These are phyloP conservation scores for Riptortus pedestris DNA, from an alignment of 1,140 invertebrate genomes.

Conservation along the genomic window DNA sequence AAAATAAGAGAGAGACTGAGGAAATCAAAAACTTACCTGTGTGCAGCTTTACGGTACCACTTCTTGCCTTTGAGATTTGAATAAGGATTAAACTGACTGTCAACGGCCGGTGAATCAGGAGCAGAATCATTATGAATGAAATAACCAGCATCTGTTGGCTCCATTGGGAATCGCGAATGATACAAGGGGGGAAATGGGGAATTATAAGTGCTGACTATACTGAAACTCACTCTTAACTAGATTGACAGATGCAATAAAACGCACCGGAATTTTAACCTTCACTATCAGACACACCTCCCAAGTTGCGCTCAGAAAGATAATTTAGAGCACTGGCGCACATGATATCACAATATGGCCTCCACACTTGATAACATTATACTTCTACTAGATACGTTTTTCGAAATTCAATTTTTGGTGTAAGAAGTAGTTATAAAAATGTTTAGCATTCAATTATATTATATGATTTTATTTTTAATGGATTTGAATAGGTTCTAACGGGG, in stretches of 20 bases:
- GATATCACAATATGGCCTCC: neutral
- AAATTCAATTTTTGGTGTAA: too few relatives aligned
- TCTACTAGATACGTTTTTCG: too few relatives aligned
- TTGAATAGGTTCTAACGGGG: too few relatives aligned
- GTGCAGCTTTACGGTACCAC: slow-evolving; percentile 7
- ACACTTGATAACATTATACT: too few relatives aligned
- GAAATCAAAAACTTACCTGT: slow-evolving; percentile 6
- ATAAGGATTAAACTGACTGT: neutral
- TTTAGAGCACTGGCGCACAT: neutral
- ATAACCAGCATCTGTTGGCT: neutral
- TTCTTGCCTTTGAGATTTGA: neutral
- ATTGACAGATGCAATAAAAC: neutral
- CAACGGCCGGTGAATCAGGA: slow-evolving; percentile 9
- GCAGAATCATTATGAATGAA: neutral
- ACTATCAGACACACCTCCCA: neutral
- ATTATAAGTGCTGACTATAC: too few relatives aligned
- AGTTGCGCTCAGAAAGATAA: neutral
- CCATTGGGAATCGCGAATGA: neutral
- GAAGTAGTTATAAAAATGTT: too few relatives aligned
- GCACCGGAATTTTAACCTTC: neutral
- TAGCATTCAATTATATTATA: too few relatives aligned
- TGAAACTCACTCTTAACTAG: neutral
- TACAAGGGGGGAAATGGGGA: neutral
- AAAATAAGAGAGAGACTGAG: too few relatives aligned
- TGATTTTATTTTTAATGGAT: too few relatives aligned